Conservation (phyloP, 2,113 vertebrate genomes). For the Syngnathus floridae region DNA sequence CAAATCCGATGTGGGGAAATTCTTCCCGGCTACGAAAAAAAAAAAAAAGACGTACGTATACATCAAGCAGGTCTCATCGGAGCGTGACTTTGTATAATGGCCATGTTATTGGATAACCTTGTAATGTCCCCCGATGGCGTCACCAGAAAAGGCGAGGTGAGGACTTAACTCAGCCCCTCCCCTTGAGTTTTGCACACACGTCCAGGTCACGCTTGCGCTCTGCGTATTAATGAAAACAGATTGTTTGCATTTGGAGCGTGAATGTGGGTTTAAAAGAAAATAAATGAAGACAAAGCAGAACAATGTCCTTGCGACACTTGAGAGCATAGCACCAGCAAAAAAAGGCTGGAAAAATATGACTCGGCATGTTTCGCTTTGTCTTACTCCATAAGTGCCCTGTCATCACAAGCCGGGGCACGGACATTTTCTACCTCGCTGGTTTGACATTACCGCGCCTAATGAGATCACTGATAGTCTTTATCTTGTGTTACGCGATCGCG, state of each 20-base stretch:
- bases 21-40: no score
- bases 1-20: no score
- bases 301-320: not conserved
- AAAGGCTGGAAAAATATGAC: slow-evolving; percentile 26
- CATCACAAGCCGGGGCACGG: slow-evolving; percentile 45
- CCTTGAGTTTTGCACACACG: not conserved
- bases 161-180: slow-evolving; percentile 1
- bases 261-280: not conserved
- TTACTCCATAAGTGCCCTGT: slow-evolving; percentile 48
- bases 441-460: slow-evolving; percentile 59
- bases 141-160: slow-evolving; percentile 36
- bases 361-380: slow-evolving; percentile 39
- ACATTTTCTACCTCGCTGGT: slow-evolving; percentile 46
- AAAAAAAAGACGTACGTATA: not conserved
- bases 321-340: not conserved
- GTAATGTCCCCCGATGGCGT: slow-evolving; percentile 50
- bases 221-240: slow-evolving; percentile 4
- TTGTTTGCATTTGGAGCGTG: not conserved
- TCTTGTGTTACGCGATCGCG: slow-evolving; percentile 59
- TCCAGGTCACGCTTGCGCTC: not conserved
- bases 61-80: slow-evolving; percentile 37
- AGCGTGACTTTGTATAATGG: slow-evolving; percentile 37
- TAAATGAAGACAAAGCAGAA: not conserved
- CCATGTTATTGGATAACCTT: slow-evolving; percentile 59
- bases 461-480: slow-evolving; percentile 57